Evolutionary conservation across 2,113 vertebrate genomes (phyloP).

Genomic region (Lophura nycthemera): DNA sequence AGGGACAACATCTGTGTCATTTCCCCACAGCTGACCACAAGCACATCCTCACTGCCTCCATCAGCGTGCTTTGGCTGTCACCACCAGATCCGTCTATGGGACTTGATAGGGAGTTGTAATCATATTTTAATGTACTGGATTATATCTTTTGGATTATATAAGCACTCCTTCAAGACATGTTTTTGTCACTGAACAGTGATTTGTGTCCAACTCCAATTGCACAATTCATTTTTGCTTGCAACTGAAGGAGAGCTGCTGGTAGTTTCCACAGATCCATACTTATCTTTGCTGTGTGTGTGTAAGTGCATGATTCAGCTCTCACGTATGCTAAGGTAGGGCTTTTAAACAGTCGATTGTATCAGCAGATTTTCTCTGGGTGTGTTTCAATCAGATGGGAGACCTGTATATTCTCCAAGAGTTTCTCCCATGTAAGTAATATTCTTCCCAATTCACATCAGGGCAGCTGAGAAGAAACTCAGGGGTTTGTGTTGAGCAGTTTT

Average conservation of each 20-base stretch:
- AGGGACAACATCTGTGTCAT: constrained; percentile 50
- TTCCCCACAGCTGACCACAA: constrained; percentile 50
- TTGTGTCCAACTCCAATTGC: not conserved
- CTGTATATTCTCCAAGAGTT: not conserved
- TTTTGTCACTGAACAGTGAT: not conserved
- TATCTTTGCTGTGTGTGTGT: not conserved
- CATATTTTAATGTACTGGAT: not conserved
- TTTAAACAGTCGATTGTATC: constrained; percentile 28
- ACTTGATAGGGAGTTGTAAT: not conserved
- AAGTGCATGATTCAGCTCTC: constrained; percentile 43
- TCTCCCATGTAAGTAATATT: not conserved
- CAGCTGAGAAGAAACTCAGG: not conserved
- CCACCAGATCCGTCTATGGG: not conserved
- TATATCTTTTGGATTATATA: not conserved
- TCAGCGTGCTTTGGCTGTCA: not conserved
- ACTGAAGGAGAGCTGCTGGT: not conserved
- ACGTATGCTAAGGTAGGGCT: constrained; percentile 27
- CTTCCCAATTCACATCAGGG: not conserved
- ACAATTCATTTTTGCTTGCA: not conserved
- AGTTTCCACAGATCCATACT: not conserved
- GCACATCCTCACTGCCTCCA: not conserved
- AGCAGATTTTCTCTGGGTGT: constrained; percentile 38
- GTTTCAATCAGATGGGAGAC: not conserved
- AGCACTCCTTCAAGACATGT: not conserved
- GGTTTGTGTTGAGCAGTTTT: no score